Conservation (phyloP, 2,797 vertebrate genomes). For the Nyctalus aviator region DNA sequence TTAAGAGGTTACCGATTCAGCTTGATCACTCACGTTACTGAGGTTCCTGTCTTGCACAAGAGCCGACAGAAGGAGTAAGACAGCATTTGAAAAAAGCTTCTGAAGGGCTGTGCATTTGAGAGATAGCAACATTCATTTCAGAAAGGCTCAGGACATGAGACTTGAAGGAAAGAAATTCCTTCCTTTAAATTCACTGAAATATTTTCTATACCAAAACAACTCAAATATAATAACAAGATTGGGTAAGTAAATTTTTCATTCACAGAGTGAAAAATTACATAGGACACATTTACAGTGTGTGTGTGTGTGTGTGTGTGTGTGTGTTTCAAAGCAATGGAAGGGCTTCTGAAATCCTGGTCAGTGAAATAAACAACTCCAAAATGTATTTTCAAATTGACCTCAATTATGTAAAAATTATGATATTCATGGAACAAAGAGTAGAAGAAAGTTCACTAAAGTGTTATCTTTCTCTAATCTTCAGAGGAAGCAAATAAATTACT, state of each 20-base stretch:
- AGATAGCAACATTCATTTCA: not conserved
- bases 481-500: constrained; percentile 26
- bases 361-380: not conserved
- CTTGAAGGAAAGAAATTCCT: not conserved
- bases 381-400: not conserved
- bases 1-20: constrained; percentile 75
- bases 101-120: constrained; percentile 72
- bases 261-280: not conserved
- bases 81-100: constrained; percentile 70
- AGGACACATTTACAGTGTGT: not conserved
- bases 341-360: not conserved
- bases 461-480: constrained; percentile 40
- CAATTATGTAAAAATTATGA: not conserved
- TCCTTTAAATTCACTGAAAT: not conserved
- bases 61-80: constrained; percentile 79
- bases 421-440: not conserved
- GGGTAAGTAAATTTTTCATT: not conserved
- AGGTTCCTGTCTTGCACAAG: constrained; percentile 63
- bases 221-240: not conserved
- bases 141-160: not conserved
- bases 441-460: not conserved
- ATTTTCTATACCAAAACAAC: not conserved
- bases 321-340: not conserved
- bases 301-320: too few species aligned
- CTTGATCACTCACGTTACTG: constrained; percentile 33